Evolutionary conservation across 1,140 invertebrate genomes (phyloP).

Genomic region (Platyura marginata): DNA sequence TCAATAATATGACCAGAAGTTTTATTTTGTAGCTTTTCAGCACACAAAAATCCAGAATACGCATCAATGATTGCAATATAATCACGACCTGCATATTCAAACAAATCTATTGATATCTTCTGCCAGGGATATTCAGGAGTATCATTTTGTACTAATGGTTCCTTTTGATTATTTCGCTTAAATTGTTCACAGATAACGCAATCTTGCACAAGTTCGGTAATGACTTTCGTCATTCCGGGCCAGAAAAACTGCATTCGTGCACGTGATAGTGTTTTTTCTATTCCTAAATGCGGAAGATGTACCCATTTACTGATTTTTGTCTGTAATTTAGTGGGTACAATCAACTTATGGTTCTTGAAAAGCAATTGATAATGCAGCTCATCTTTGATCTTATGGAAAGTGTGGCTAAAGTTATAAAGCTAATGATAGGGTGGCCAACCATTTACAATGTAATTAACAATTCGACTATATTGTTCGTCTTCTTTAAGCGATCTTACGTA

Average conservation of each 20-base stretch:
- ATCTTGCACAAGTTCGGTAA: conserved; percentile 1
- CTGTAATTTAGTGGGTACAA: conserved; percentile 2
- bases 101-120: conserved; percentile 1
- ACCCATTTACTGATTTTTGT: not conserved
- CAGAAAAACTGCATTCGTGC: too few relatives aligned
- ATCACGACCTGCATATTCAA: conserved; percentile 2
- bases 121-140: conserved; percentile 2
- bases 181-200: conserved; percentile 7
- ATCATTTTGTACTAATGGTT: conserved; percentile 1
- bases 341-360: too few relatives aligned
- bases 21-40: not conserved
- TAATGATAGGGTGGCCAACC: conserved; percentile 1
- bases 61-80: conserved; percentile 1
- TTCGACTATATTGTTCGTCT: not conserved
- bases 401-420: not conserved
- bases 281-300: conserved; percentile 4
- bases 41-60: not conserved
- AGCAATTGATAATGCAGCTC: conserved; percentile 1
- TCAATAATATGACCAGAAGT: conserved; percentile 2
- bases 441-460: conserved; percentile 1
- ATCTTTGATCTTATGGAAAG: not conserved
- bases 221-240: conserved; percentile 3
- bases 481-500: not conserved
- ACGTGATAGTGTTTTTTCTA: conserved; percentile 4
- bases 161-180: conserved; percentile 5